Evolutionary conservation across 92 coral and sea anemone genomes (phyloP), one percentile per base, ranked within the genome.

Genomic region (Epizoanthus fatuus): DNA sequence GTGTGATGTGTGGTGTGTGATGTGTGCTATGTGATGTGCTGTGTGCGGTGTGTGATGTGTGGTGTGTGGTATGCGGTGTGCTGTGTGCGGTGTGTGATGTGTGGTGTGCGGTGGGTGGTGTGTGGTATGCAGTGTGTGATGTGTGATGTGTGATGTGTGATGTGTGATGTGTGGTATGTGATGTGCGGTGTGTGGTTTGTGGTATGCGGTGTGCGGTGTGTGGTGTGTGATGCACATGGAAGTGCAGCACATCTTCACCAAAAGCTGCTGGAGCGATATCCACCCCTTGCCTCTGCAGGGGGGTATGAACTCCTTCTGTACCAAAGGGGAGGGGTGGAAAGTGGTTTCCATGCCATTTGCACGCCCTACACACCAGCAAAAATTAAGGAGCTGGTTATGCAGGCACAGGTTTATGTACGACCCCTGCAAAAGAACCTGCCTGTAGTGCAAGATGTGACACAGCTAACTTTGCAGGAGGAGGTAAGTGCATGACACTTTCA

Each of bases 181-280:
- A n/a, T n/a, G n/a, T n/a, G n/a, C n/a, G n/a, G n/a, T n/a, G n/a
- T n/a, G n/a, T n/a, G n/a, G n/a, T n/a, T n/a, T n/a, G n/a, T n/a
- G n/a, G n/a, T n/a, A n/a, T n/a, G n/a, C n/a, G n/a, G n/a, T n/a
- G n/a, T n/a, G n/a, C n/a, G n/a, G n/a, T n/a, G 57, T 16, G 40
- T 81, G n/a, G 47, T 75, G 32, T 81, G 70, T 69, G 63, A 69
- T 51, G 57, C 32, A 22, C 79, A 71, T 69, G 80, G 87, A 16
- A 72, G 69, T 32, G 57, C 57, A 71, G 40, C 32, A 11, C 54
- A 25, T 19, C 54, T 71, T 42, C 77, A 42, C 40, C 47, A 71
- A 71, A 16, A 9, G 22, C 37, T 71, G 9, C 17, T 69, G 55
- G 29, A 25, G 17, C 35, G 37, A 52, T 71, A 7, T 16, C 56